Base-by-base conservation (phyloP, 2,888 invertebrate genomes). In the Agrilus biguttatus region DNA sequence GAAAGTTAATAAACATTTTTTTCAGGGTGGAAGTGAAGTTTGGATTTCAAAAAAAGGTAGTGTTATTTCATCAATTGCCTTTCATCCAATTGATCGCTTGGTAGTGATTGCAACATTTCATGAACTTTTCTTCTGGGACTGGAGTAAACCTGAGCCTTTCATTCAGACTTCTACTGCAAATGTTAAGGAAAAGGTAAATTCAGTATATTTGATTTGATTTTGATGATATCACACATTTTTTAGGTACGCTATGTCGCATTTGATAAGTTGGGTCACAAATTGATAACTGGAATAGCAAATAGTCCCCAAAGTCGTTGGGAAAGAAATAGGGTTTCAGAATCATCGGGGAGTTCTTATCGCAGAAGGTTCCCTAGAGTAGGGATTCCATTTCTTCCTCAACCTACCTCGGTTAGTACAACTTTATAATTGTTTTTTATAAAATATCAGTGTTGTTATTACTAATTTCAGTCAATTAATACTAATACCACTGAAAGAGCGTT, bases 111-210 rank as follows among this genome's bases (percentile, higher is more conserved):
- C 89, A 14, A 84, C 87, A 0, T 78, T 74, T 58, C 88, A 88
- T 69, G 80, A 84, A 61, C 71, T 91, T 8, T 80, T 84, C 60
- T 88, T 90, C 64, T 91, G 90, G 90, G 86, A 90, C 59, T 90
- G 90, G 89, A 80, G 78, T 55, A 75, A 77, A 53, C 75, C 82
- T 2, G 74, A 80, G 44, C 85, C 85, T 1, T 83, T 84, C 59
- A 79, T 81, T 40, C 77, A 78, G 57, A 77, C 83, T 45, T 73
- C 75, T 32, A 89, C 89, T n/a, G 74, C 73, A 48, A 78, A 77
- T 60, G 73, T 78, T 17, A 81, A 79, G 63, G 88, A 89, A 64
- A 84, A 85, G 78, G 83, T 89, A 48, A 54, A 74, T 36, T 34
- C 1, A 14, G 33, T 12, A 34, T 37, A 39, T 40, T 28, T n/a